These are phyloP conservation scores for Sebastiscus albofasciatus DNA, from an alignment of 2,797 vertebrate species.

Conservation along the genomic window DNA sequence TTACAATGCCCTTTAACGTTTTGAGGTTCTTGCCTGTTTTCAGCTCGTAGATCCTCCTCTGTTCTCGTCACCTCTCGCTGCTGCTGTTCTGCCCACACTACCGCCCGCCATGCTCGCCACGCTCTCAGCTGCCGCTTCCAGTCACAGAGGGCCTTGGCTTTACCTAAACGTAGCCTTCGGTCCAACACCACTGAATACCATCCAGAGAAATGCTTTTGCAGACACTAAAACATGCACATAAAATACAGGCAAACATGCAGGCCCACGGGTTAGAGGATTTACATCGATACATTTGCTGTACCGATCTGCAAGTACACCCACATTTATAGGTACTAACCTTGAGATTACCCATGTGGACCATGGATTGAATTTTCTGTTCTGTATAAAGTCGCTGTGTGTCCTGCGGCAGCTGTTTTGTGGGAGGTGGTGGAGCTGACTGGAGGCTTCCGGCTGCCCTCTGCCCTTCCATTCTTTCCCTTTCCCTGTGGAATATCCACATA, in stretches of 20 bases:
- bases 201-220: slow-evolving; percentile 90
- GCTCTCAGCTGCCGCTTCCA: slow-evolving; percentile 90
- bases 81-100: slow-evolving; percentile 83
- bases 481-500: slow-evolving; percentile 76
- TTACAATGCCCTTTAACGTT: background rate
- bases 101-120: slow-evolving; percentile 88
- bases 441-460: slow-evolving; percentile 43
- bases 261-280: background rate
- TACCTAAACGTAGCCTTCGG: slow-evolving; percentile 85
- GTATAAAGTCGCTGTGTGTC: slow-evolving; percentile 44
- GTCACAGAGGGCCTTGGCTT: slow-evolving; percentile 88
- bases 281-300: background rate
- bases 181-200: slow-evolving; percentile 91
- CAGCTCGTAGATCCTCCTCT: slow-evolving; percentile 84
- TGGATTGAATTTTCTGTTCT: slow-evolving; percentile 67
- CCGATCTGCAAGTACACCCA: background rate
- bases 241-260: background rate
- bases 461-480: slow-evolving; percentile 74
- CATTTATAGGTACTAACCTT: slow-evolving; percentile 68
- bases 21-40: slow-evolving; percentile 86
- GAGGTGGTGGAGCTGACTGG: slow-evolving; percentile 34
- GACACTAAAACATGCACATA: slow-evolving; percentile 79
- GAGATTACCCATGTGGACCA: slow-evolving; percentile 70
- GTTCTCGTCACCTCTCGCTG: slow-evolving; percentile 80
- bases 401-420: slow-evolving; percentile 40